Percentiles rank a stretch among this genome's conserved stretches.
Conservation (phyloP, 2,888 invertebrate genomes). For the Parnassius orleans region DNA sequence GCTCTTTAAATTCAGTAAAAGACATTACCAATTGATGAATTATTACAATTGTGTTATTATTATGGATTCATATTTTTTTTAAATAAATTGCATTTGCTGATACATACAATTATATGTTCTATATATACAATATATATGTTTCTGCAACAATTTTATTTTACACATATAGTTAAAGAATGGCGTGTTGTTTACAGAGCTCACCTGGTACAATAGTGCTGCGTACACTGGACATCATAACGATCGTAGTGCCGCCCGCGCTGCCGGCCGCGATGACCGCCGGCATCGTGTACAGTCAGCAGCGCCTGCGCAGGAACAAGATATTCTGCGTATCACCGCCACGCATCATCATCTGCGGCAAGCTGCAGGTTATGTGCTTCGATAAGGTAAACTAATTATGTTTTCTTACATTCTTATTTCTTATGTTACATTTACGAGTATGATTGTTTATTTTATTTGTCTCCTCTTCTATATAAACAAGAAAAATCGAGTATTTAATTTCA, state of each 20-base stretch:
- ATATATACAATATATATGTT: no score
- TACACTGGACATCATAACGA: slow-evolving; percentile 94
- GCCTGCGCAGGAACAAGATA: slow-evolving; percentile 84
- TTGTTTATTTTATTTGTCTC: no score
- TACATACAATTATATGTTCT: no score
- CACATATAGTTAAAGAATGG: not conserved
- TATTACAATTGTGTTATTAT: no score
- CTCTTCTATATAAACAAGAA: no score
- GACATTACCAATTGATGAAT: no score
- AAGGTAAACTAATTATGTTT: slow-evolving; percentile 80
- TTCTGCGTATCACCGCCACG: slow-evolving; percentile 90
- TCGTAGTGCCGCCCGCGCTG: slow-evolving; percentile 95
- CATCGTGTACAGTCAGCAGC: slow-evolving; percentile 87
- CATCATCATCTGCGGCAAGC: slow-evolving; percentile 89
- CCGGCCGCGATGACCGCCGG: slow-evolving; percentile 94
- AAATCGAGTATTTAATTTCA: no score
- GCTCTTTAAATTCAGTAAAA: no score
- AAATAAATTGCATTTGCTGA: no score
- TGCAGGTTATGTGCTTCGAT: slow-evolving; percentile 93
- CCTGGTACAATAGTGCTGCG: slow-evolving; percentile 85
- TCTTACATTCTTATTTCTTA: not conserved
- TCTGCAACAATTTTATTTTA: no score
- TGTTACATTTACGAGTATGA: not conserved
- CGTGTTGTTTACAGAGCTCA: slow-evolving; percentile 60
- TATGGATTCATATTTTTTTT: no score